phyloP scores from a whole-genome alignment of 2,113 vertebrate species.

The Chaenogobius annularis region DNA sequence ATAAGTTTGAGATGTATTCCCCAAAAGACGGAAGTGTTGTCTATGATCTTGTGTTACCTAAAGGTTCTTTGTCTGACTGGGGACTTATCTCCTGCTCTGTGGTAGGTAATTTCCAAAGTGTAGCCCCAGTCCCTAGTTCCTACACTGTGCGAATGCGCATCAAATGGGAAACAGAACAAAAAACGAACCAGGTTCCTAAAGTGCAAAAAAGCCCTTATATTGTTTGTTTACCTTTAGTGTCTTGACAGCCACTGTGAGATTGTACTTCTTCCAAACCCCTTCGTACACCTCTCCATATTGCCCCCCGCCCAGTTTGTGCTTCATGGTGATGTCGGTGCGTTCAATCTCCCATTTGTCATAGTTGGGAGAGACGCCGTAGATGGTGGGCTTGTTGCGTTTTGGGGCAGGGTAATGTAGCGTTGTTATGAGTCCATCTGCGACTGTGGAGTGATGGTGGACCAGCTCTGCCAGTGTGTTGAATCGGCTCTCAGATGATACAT shows the following conservation, averaged over 20 bases:
- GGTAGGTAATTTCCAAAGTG: too few relatives aligned
- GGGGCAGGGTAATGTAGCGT: slow-evolving; percentile 96
- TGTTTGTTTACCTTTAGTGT: slow-evolving; percentile 86
- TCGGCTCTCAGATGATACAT: slow-evolving; percentile 96
- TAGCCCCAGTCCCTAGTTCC: too few relatives aligned
- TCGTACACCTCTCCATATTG: slow-evolving; percentile 99
- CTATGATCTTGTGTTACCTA: too few relatives aligned
- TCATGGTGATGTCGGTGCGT: slow-evolving; percentile 98
- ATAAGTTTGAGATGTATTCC: too few relatives aligned
- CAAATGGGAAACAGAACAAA: too few relatives aligned
- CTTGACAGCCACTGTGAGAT: slow-evolving; percentile 95
- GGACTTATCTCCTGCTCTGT: too few relatives aligned
- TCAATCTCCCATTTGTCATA: slow-evolving; percentile 99
- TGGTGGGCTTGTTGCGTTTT: slow-evolving; percentile 97
- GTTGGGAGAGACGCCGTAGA: slow-evolving; percentile 97
- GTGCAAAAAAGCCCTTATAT: too few relatives aligned
- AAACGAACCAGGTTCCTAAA: too few relatives aligned
- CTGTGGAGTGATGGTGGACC: slow-evolving; percentile 97
- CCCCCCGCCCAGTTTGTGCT: slow-evolving; percentile 95
- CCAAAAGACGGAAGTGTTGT: too few relatives aligned
- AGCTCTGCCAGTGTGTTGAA: slow-evolving; percentile 96
- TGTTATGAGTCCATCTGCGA: slow-evolving; percentile 95
- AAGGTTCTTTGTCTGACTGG: too few relatives aligned
- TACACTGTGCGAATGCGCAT: too few relatives aligned
- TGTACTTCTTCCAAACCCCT: slow-evolving; percentile 98